phyloP scores from a whole-genome alignment of 1,140 invertebrate genomes.

The Heliconius hewitsoni region DNA sequence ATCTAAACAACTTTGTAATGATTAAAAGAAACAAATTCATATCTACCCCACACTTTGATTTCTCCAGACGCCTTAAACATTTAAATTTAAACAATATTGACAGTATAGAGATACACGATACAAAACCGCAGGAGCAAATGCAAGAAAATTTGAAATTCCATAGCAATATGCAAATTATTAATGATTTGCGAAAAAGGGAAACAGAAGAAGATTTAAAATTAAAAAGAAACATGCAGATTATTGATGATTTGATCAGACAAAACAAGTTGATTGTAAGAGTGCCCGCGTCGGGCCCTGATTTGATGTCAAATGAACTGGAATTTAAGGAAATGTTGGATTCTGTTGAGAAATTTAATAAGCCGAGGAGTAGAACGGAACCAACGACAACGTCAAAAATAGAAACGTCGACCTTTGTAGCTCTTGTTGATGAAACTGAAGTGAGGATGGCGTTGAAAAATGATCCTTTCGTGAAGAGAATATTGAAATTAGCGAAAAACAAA shows the following conservation, averaged over 20 bases:
- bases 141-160: not conserved
- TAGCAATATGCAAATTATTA: not conserved
- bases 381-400: not conserved
- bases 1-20: slow-evolving; percentile 44
- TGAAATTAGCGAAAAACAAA: slow-evolving; percentile 47
- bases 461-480: slow-evolving; percentile 53
- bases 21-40: slow-evolving; percentile 36
- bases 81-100: not conserved
- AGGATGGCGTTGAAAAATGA: slow-evolving; percentile 50
- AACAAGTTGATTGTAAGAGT: slow-evolving; percentile 28
- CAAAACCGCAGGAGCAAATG: not conserved
- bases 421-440: slow-evolving; percentile 51
- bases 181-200: slow-evolving; percentile 25
- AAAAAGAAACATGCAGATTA: not conserved
- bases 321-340: slow-evolving; percentile 44
- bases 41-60: slow-evolving; percentile 36
- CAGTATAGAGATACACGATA: not conserved
- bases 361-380: slow-evolving; percentile 7
- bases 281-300: not conserved
- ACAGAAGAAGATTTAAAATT: not conserved
- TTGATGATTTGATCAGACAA: slow-evolving; percentile 40
- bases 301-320: slow-evolving; percentile 26
- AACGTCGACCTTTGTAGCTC: slow-evolving; percentile 36
- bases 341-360: not conserved
- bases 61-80: not conserved